Evolutionary conservation across 1,140 invertebrate species (phyloP), one percentile per base, ranked within the genome.

Genomic region (Wasmannia auropunctata): DNA sequence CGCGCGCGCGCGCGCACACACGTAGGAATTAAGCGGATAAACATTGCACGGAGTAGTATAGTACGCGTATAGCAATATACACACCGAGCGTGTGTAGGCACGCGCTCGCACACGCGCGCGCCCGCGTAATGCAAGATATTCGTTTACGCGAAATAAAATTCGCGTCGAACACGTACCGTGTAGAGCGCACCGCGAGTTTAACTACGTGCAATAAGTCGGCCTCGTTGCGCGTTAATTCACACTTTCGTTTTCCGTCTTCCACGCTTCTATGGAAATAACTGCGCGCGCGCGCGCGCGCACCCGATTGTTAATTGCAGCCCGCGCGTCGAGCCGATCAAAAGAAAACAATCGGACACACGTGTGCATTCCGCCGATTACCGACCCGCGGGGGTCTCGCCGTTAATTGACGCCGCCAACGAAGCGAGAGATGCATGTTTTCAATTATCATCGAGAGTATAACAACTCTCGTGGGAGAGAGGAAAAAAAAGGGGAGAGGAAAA

Each of bases 1-100:
- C n/a, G n/a, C n/a, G n/a, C n/a, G n/a, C n/a, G n/a, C n/a, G n/a
- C n/a, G n/a, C n/a, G n/a, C n/a, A n/a, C n/a, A 88, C 90, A 92
- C 92, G 93, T 91, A 92, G 88, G 91, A 94, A 93, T 93, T 93
- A 93, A 94, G 91, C 93, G 92, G 93, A 94, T 94, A 94, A 94
- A 94, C 93, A 93, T 90, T n/a, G 91, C 92, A 22, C 31, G 19
- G 16, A 40, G 46, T 91, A 91, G n/a, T n/a, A 19, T 91, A 92
- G 90, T 92, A 92, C 87, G 70, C 60, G 74, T n/a, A n/a, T n/a
- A n/a, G n/a, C 40, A 91, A 91, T 91, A 91, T 86, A 79, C n/a
- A n/a, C n/a, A n/a, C 86, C 79, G 77, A 22, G 77, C 22, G 25
- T 43, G 25, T 43, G 22, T 43, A 8, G 7, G 54, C 25, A 22